A percentile compares a stretch with the other conserved stretches of the same genome.
phyloP scores from a whole-genome alignment of 2,888 invertebrate species.

The Ethmia dodecea region DNA sequence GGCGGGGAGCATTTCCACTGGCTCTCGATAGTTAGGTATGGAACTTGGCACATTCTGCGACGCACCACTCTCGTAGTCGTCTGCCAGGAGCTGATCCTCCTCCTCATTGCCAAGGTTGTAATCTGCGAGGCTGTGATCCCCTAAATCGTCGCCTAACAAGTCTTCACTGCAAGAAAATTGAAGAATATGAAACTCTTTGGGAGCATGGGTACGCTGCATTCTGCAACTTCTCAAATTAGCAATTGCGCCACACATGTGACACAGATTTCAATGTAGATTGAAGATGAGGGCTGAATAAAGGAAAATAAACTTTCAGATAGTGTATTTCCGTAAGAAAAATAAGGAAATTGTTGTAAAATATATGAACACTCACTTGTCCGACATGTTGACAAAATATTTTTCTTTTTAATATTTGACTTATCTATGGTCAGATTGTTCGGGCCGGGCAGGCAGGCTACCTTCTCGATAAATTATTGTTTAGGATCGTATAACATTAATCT shows the following conservation, averaged over 20 bases:
- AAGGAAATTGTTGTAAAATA: background rate
- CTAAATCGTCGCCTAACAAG: slow-evolving; percentile 68
- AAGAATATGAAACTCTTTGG: background rate
- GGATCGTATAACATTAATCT: too few relatives aligned
- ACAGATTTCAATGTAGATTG: too few relatives aligned
- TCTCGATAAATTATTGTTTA: too few relatives aligned
- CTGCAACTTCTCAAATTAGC: slow-evolving; percentile 74
- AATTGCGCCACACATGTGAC: too few relatives aligned
- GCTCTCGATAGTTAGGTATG: slow-evolving; percentile 34
- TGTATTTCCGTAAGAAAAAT: too few relatives aligned
- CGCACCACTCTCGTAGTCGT: slow-evolving; percentile 55
- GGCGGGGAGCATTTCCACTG: slow-evolving; percentile 29
- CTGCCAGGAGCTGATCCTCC: slow-evolving; percentile 67
- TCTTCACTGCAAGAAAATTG: slow-evolving; percentile 56
- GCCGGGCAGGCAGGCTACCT: too few relatives aligned
- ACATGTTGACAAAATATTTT: slow-evolving; percentile 56
- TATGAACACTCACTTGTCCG: slow-evolving; percentile 63
- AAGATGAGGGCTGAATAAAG: too few relatives aligned
- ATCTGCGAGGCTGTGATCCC: slow-evolving; percentile 68
- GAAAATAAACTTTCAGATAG: too few relatives aligned
- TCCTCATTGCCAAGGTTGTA: slow-evolving; percentile 73
- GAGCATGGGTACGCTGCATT: slow-evolving; percentile 47
- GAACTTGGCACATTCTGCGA: slow-evolving; percentile 61
- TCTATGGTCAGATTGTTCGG: slow-evolving; percentile 1
- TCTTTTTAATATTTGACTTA: background rate